A percentile compares a stretch with the other conserved stretches of the same genome.
Evolutionary conservation across 2,113 vertebrate species (phyloP).

Genomic region (Pygathrix nemaeus): DNA sequence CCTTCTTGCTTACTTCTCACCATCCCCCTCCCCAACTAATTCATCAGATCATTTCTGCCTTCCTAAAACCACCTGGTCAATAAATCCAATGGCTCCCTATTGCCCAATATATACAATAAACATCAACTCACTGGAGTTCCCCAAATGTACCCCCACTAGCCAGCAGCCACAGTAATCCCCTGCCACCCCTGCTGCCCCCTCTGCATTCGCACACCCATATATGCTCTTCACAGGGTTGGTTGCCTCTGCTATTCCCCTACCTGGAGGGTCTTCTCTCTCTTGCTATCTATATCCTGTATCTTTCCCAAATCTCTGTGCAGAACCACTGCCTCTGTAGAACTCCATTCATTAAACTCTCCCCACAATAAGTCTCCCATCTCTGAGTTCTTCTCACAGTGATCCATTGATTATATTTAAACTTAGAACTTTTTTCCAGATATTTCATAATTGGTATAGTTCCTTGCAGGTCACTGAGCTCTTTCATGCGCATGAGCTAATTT

Average conservation of each 20-base stretch:
- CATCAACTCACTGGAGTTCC: neutral
- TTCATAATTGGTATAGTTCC: neutral
- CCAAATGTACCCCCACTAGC: neutral
- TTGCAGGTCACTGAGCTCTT: conserved; percentile 12
- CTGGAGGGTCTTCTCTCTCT: neutral
- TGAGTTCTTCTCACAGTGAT: neutral
- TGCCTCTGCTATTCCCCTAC: neutral
- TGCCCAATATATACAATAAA: neutral
- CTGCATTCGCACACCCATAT: fast-evolving
- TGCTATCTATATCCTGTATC: fast-evolving
- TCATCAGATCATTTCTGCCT: neutral
- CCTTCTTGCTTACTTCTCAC: neutral
- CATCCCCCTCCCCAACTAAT: no score
- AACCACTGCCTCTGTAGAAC: neutral
- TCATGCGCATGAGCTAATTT: conserved; percentile 7
- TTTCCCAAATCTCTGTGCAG: neutral
- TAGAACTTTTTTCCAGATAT: conserved; percentile 40
- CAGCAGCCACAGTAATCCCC: no score
- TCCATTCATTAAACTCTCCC: neutral
- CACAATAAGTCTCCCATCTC: neutral
- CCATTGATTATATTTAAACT: conserved; percentile 18
- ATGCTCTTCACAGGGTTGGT: neutral
- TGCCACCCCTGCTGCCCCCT: fast-evolving
- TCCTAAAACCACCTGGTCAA: neutral
- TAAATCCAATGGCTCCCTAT: neutral